Percentiles rank a stretch among this genome's conserved stretches.
phyloP scores from a whole-genome alignment of 2,888 invertebrate species.

The Nomada flava region DNA sequence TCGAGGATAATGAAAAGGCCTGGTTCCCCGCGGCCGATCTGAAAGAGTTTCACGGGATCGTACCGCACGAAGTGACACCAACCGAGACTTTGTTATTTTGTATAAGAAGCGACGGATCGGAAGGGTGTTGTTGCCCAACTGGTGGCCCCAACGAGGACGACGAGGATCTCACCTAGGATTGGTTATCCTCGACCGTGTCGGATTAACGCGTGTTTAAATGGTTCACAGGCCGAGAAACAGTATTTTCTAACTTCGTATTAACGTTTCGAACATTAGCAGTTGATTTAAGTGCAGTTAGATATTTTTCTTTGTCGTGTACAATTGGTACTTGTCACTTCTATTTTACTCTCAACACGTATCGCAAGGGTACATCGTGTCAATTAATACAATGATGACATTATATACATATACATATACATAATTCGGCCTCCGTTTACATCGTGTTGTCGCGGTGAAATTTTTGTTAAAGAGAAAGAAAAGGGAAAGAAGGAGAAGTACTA shows the following conservation, averaged over 20 bases:
- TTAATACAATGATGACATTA: conserved; percentile 48
- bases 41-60: conserved; percentile 94
- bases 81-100: conserved; percentile 93
- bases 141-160: conserved; percentile 86
- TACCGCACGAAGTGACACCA: conserved; percentile 92
- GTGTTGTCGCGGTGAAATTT: not conserved
- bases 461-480: conserved; percentile 3
- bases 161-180: conserved; percentile 82
- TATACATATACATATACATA: not conserved
- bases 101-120: conserved; percentile 92
- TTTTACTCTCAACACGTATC: not conserved
- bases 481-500: not conserved
- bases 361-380: conserved; percentile 54
- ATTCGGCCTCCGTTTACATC: conserved; percentile 5
- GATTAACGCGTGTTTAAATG: conserved; percentile 53
- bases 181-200: conserved; percentile 52
- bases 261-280: not conserved
- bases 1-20: conserved; percentile 95
- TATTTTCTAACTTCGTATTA: conserved; percentile 8
- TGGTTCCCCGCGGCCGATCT: conserved; percentile 96
- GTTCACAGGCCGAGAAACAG: conserved; percentile 57
- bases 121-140: conserved; percentile 92
- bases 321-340: not conserved
- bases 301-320: not conserved
- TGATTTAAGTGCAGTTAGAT: conserved; percentile 6